Conservation (phyloP, 2,113 vertebrate species). For the Gobiocypris rarus region DNA sequence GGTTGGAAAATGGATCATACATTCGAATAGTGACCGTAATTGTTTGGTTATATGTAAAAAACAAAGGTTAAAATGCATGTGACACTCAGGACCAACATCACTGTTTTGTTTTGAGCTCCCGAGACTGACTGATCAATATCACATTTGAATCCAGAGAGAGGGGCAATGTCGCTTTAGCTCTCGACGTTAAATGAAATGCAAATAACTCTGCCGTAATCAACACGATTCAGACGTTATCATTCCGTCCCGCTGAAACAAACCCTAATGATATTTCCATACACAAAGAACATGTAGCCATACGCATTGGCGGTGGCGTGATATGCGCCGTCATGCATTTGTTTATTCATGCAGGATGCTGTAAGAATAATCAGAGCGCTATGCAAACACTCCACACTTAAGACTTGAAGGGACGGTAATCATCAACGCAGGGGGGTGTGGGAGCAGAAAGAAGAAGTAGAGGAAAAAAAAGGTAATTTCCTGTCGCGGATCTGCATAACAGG, state of each 20-base stretch:
- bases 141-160: conserved; percentile 76
- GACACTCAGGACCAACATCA: conserved; percentile 59
- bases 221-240: conserved; percentile 65
- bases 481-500: conserved; percentile 63
- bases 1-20: conserved; percentile 44
- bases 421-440: conserved; percentile 40
- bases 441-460: conserved; percentile 46
- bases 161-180: conserved; percentile 66
- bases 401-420: conserved; percentile 69
- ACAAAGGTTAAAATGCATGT: conserved; percentile 65
- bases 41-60: conserved; percentile 54
- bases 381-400: conserved; percentile 61
- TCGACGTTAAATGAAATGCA: conserved; percentile 72
- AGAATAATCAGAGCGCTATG: conserved; percentile 69
- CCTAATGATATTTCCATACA: conserved; percentile 70
- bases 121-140: conserved; percentile 76
- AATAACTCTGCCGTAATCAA: conserved; percentile 72
- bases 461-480: conserved; percentile 67
- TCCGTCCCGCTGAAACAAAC: conserved; percentile 66
- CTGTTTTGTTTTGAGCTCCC: conserved; percentile 69
- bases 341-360: conserved; percentile 77
- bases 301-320: conserved; percentile 73
- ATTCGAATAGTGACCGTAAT: conserved; percentile 45
- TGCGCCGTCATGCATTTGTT: conserved; percentile 76
- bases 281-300: conserved; percentile 69